Evolutionary conservation across 1,140 invertebrate genomes (phyloP).

Genomic region (Drosophila pandora): DNA sequence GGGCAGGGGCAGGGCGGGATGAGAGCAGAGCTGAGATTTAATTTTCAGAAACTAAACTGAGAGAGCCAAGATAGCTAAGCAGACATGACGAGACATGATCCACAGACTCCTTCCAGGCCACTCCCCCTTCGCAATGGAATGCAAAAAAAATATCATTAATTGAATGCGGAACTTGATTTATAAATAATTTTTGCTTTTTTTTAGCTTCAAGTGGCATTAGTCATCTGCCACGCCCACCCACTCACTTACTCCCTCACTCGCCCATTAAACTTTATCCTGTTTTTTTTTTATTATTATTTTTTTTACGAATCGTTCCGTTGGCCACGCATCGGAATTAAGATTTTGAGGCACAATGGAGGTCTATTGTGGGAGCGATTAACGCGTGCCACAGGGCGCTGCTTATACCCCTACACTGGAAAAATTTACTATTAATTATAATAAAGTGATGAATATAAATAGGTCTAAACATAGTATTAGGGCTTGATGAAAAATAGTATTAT

Average conservation of each 20-base stretch:
- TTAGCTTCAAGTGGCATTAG: conserved; percentile 25
- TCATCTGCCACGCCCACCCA: conserved; percentile 31
- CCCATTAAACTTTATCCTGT: conserved; percentile 10
- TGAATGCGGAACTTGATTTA: conserved; percentile 27
- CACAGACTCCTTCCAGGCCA: too few relatives aligned
- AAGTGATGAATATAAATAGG: too few relatives aligned
- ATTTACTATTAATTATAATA: too few relatives aligned
- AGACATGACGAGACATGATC: too few relatives aligned
- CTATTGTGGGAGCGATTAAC: conserved; percentile 57
- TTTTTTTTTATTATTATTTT: conserved; percentile 16
- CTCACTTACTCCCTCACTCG: conserved; percentile 18
- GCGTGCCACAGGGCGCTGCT: conserved; percentile 33
- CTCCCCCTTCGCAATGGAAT: not conserved
- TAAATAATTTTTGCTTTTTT: not conserved
- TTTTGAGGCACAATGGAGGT: conserved; percentile 40
- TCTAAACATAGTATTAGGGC: too few relatives aligned
- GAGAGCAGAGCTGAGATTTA: conserved; percentile 10
- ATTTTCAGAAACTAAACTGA: conserved; percentile 6
- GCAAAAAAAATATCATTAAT: conserved; percentile 5
- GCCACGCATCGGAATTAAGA: conserved; percentile 35
- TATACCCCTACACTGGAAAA: not conserved
- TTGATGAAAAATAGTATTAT: too few relatives aligned
- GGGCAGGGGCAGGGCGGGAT: too few relatives aligned
- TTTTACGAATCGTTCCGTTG: conserved; percentile 56
- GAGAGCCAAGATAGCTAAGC: too few relatives aligned